Evolutionary conservation across 2,888 invertebrate species (phyloP), one percentile per base, ranked within the genome.

Genomic region (Sphaerophoria rueppellii): DNA sequence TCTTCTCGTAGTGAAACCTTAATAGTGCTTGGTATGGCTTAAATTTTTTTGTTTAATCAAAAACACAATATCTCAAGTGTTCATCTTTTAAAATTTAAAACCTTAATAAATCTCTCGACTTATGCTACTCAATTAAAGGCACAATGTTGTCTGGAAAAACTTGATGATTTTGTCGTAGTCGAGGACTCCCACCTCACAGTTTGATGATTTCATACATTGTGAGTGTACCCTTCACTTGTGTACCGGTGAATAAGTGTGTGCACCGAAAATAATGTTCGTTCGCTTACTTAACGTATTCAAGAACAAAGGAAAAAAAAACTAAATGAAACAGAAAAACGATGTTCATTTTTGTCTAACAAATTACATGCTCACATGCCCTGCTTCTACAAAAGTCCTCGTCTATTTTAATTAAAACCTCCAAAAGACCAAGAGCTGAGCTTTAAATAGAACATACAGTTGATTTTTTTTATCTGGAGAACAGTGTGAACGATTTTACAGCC

Each of bases 201-300:
- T 83, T 75, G 72, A 83, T 72, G 72, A 83, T 83, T 83, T 83
- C 72, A 82, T 79, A 83, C 83, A 83, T 83, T n/a, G n/a, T n/a
- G n/a, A n/a, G n/a, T 83, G 72, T 57, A 69, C 61, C 83, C 46
- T 67, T 61, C 83, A 52, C 58, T 67, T 52, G 12, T 50, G 50
- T 34, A 9, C 9, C 12, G 50, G 6, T 6, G 54, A 12, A 32
- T 32, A 32, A 5, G 6, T 37, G 52, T 4, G 9, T 11, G 24
- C 54, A 60, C 5, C n/a, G n/a, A n/a, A n/a, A 58, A 11, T 60
- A 24, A 4, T 63, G 16, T 9, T 48, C 12, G n/a, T 48, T 35
- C 6, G 32, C 4, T 14, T 16, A 35, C 14, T 57, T 35, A 14
- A 37, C 57, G 4, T 54, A n/a, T 12, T 12, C 4, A 12, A 5